Percentiles rank a stretch among this genome's conserved stretches.
phyloP scores from a whole-genome alignment of 2,113 vertebrate genomes.

The Callospermophilus lateralis region DNA sequence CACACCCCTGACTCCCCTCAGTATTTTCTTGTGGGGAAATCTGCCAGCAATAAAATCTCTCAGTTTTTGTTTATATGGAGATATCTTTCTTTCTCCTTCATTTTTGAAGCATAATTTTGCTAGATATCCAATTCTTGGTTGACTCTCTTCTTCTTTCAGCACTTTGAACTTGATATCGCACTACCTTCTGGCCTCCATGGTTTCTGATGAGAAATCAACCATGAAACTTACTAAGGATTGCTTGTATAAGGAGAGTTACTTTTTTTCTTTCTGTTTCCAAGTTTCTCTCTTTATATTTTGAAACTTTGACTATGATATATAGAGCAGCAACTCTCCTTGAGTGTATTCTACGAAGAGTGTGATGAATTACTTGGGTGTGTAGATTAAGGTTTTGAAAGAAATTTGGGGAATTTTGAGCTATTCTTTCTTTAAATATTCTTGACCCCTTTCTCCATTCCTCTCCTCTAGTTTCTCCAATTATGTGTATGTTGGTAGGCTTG shows the following conservation, averaged over 20 bases:
- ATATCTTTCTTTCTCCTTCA: neutral
- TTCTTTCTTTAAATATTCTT: neutral
- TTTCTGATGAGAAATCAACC: slow-evolving; percentile 35
- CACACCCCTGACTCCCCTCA: neutral
- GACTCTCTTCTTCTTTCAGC: neutral
- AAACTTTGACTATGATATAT: neutral
- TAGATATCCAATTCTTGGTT: neutral
- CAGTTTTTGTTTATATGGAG: slow-evolving; percentile 19
- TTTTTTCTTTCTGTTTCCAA: slow-evolving; percentile 1
- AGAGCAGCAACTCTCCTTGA: neutral
- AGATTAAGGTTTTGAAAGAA: slow-evolving; percentile 6
- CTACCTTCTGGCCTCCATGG: neutral
- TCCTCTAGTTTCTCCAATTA: neutral
- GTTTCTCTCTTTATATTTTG: slow-evolving; percentile 1
- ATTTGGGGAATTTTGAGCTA: neutral
- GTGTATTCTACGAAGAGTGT: slow-evolving; percentile 22
- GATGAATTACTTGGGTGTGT: neutral
- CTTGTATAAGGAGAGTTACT: neutral
- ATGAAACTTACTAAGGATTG: neutral
- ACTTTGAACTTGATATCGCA: neutral
- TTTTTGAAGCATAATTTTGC: slow-evolving; percentile 13
- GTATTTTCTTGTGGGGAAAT: neutral
- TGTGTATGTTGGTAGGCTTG: neutral
- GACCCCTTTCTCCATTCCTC: neutral
- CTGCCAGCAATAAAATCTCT: neutral